These are phyloP conservation scores for Volucella zonaria DNA, from an alignment of 2,888 invertebrate species.

Conservation along the genomic window DNA sequence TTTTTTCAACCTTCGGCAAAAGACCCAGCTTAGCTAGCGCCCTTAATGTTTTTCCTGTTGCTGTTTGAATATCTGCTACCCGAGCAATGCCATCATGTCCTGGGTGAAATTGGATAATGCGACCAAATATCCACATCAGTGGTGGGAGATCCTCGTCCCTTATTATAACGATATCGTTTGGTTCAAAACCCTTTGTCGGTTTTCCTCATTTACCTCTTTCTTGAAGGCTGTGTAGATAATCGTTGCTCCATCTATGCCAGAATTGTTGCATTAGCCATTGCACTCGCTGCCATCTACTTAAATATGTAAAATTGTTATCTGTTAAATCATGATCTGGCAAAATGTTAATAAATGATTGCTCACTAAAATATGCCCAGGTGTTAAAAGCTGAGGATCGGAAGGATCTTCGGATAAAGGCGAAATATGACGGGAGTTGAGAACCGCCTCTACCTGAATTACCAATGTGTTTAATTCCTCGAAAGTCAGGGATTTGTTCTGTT, in stretches of 20 bases:
- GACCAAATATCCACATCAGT: not conserved
- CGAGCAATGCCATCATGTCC: constrained; percentile 2
- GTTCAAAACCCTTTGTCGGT: no score
- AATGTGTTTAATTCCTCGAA: constrained; percentile 19
- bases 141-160: not conserved
- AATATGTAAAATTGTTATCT: no score
- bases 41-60: not conserved
- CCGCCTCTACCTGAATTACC: not conserved
- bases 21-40: no score
- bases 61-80: not conserved
- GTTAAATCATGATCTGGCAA: no score
- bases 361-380: not conserved
- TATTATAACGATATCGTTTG: not conserved
- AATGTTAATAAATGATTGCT: no score
- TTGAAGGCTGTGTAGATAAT: constrained; percentile 1
- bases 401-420: no score
- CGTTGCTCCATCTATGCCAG: not conserved
- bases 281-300: constrained; percentile 2
- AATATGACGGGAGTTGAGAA: not conserved
- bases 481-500: no score
- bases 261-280: constrained; percentile 24
- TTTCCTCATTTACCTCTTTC: not conserved
- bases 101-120: not conserved
- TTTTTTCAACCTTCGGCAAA: not conserved
- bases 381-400: no score